phyloP scores from a whole-genome alignment of 2,888 invertebrate genomes.

The Drosophila gaucha region DNA sequence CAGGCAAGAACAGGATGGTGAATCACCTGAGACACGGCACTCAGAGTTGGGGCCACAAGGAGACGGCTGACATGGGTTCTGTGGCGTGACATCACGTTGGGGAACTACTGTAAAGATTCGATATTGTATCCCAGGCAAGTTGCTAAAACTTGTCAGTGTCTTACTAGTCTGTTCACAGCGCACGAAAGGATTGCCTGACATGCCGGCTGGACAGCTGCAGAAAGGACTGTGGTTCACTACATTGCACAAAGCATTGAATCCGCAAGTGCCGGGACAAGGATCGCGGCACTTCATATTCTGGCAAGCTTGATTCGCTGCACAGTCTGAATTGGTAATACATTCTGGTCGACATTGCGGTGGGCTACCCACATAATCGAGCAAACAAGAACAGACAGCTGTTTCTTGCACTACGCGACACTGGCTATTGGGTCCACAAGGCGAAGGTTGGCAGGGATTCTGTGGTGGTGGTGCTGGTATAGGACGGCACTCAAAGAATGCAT shows the following conservation, averaged over 20 bases:
- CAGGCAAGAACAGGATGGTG: slow-evolving; percentile 86
- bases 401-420: slow-evolving; percentile 88
- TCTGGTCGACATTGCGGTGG: slow-evolving; percentile 91
- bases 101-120: slow-evolving; percentile 62
- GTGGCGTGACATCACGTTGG: slow-evolving; percentile 62
- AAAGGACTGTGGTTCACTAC: slow-evolving; percentile 91
- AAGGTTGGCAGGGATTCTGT: slow-evolving; percentile 88
- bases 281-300: slow-evolving; percentile 90
- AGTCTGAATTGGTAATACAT: slow-evolving; percentile 90
- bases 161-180: slow-evolving; percentile 85
- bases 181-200: slow-evolving; percentile 90
- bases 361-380: slow-evolving; percentile 88
- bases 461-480: slow-evolving; percentile 84
- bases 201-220: slow-evolving; percentile 88
- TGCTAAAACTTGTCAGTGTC: slow-evolving; percentile 7
- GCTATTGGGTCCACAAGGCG: slow-evolving; percentile 90
- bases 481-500: slow-evolving; percentile 90
- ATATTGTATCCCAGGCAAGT: slow-evolving; percentile 5
- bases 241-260: slow-evolving; percentile 88
- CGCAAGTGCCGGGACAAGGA: slow-evolving; percentile 91
- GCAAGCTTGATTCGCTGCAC: slow-evolving; percentile 89
- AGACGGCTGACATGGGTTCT: slow-evolving; percentile 87
- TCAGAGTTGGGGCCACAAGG: slow-evolving; percentile 91
- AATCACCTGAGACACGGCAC: slow-evolving; percentile 86
- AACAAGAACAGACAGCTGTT: slow-evolving; percentile 88